Base-by-base conservation (phyloP, 1,140 invertebrate genomes). In the Asbolus verrucosus region DNA sequence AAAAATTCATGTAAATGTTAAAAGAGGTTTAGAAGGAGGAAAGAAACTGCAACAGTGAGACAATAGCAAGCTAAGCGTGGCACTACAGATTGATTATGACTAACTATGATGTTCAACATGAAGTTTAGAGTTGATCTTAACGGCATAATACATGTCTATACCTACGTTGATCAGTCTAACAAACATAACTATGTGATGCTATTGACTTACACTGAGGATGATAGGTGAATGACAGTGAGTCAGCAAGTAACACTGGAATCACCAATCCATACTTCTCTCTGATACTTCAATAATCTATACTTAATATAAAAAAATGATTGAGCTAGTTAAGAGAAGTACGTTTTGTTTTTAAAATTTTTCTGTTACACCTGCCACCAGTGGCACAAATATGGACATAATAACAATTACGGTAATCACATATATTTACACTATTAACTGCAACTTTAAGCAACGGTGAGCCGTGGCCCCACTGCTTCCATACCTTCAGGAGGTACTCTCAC, bases 401-500 rank as follows among this genome's bases (percentile, higher is more conserved):
- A 67, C 63, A 62, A 33, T 72, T 68, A 72, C 36, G 36, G 46
- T 39, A 33, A 67, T 67, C 63, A 72, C 65, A 67, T 62, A 59
- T 72, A 72, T 72, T 63, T 68, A 72, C 65, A 71, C 65, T 24
- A 59, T 43, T n/a, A 65, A 54, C 27, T 72, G 61, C 68, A 54
- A 72, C 36, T 73, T n/a, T 69, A 69, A 72, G 71, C 67, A 61
- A 69, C 66, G 43, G 71, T 72, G 67, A 73, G 67, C 38, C 62
- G 50, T 11, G 70, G 62, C 27, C 70, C 73, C 21, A 75, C 75
- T 65, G 84, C 79, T 80, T 87, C 85, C 85, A 85, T 85, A 78
- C 85, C 85, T 78, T 87, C 86, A 61, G 86, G 84, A 61, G 85
- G 84, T 62, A 86, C 81, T 67, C 86, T 80, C 74, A 85, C 82